phyloP scores from a whole-genome alignment of 2,797 vertebrate species.

The Thalassophryne amazonica region DNA sequence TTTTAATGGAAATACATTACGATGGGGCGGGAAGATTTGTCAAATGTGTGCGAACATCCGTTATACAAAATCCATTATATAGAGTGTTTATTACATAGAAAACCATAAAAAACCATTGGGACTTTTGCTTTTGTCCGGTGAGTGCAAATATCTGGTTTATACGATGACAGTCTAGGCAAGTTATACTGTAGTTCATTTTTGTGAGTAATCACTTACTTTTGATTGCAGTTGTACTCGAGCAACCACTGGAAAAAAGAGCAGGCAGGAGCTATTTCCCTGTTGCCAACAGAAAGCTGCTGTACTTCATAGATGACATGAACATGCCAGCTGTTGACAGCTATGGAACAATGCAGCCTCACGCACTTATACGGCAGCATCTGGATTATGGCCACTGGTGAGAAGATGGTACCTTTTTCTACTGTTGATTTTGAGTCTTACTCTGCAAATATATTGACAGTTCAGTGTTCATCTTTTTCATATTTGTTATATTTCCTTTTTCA shows the following conservation, averaged over 20 bases:
- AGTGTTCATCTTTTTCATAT: not conserved
- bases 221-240: conserved; percentile 79
- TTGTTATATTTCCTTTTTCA: too few species aligned
- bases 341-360: conserved; percentile 74
- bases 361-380: conserved; percentile 76
- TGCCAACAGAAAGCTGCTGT: conserved; percentile 80
- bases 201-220: not conserved
- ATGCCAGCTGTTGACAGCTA: conserved; percentile 77
- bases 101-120: too few species aligned
- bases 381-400: conserved; percentile 79
- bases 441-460: not conserved
- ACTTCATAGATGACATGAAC: conserved; percentile 84
- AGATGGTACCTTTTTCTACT: not conserved
- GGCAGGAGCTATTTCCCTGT: conserved; percentile 74
- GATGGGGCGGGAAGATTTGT: too few species aligned
- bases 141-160: too few species aligned
- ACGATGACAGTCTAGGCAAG: too few species aligned
- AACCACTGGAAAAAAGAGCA: conserved; percentile 81
- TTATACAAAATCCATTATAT: too few species aligned
- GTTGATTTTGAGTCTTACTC: not conserved
- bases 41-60: too few species aligned
- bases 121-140: too few species aligned
- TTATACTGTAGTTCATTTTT: not conserved
- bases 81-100: too few species aligned
- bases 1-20: too few species aligned